These are phyloP conservation scores for Peucedramus taeniatus DNA, from an alignment of 2,113 vertebrate species.

Conservation along the genomic window DNA sequence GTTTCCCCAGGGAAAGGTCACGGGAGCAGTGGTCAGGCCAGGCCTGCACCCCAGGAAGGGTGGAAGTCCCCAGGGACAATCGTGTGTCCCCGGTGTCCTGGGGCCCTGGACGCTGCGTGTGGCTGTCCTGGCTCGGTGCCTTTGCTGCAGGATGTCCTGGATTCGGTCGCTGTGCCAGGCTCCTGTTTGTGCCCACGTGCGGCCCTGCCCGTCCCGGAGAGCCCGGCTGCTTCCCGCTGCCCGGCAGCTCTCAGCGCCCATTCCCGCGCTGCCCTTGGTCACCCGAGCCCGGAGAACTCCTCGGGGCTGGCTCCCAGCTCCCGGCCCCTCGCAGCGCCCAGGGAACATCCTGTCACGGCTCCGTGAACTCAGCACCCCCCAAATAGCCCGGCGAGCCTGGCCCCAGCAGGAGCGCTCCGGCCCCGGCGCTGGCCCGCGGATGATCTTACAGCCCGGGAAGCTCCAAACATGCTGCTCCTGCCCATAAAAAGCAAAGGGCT, in stretches of 20 bases:
- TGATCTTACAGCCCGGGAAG: neutral
- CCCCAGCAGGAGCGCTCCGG: neutral
- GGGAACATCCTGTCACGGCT: neutral
- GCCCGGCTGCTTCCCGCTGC: neutral
- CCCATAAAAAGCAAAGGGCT: slow-evolving; percentile 48
- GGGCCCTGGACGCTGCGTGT: rapidly evolving
- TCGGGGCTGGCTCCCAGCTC: neutral
- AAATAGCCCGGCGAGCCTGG: neutral
- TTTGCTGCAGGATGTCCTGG: neutral
- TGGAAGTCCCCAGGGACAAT: neutral
- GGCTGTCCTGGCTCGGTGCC: neutral
- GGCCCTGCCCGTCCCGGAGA: neutral
- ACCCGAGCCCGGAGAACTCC: neutral
- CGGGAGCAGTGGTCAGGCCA: rapidly evolving
- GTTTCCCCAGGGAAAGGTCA: neutral
- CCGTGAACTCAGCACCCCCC: neutral
- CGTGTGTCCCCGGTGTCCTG: rapidly evolving
- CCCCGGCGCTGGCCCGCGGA: neutral
- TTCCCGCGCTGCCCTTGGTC: neutral
- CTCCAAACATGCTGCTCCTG: slow-evolving; percentile 8
- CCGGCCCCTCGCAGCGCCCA: neutral
- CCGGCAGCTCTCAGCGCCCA: rapidly evolving
- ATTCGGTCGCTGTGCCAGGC: rapidly evolving
- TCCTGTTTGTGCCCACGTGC: neutral
- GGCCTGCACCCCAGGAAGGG: rapidly evolving